Evolutionary conservation across 2,888 invertebrate genomes (phyloP).

Genomic region (Erebia epiphron): DNA sequence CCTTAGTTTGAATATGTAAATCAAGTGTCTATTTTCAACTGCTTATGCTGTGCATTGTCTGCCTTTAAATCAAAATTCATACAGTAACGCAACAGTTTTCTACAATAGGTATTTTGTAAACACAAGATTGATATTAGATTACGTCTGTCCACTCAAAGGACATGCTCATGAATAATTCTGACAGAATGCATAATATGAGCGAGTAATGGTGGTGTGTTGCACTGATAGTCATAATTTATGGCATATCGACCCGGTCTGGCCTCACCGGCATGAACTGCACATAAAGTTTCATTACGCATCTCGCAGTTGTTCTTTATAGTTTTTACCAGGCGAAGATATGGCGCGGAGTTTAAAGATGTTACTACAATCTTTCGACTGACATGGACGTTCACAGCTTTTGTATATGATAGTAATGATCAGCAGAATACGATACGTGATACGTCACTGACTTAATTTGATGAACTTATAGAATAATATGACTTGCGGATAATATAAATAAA

Average conservation of each 20-base stretch:
- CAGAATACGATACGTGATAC: too few species aligned
- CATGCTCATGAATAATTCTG: constrained; percentile 34
- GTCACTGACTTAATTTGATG: too few species aligned
- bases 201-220: constrained; percentile 30
- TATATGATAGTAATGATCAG: too few species aligned
- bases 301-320: background rate
- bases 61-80: background rate
- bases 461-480: too few species aligned
- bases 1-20: too few species aligned
- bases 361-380: too few species aligned
- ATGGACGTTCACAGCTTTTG: too few species aligned
- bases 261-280: constrained; percentile 18
- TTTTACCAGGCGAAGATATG: background rate
- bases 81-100: constrained; percentile 8
- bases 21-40: background rate
- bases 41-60: background rate
- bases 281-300: background rate
- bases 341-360: too few species aligned
- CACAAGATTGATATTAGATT: constrained; percentile 6
- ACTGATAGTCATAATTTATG: constrained; percentile 35
- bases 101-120: constrained; percentile 5
- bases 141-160: constrained; percentile 23
- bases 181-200: constrained; percentile 26
- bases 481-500: too few species aligned
- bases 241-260: constrained; percentile 26